Evolutionary conservation across 2,888 invertebrate species (phyloP), one percentile per base, ranked within the genome.

Genomic region (Eupithecia exiguata): DNA sequence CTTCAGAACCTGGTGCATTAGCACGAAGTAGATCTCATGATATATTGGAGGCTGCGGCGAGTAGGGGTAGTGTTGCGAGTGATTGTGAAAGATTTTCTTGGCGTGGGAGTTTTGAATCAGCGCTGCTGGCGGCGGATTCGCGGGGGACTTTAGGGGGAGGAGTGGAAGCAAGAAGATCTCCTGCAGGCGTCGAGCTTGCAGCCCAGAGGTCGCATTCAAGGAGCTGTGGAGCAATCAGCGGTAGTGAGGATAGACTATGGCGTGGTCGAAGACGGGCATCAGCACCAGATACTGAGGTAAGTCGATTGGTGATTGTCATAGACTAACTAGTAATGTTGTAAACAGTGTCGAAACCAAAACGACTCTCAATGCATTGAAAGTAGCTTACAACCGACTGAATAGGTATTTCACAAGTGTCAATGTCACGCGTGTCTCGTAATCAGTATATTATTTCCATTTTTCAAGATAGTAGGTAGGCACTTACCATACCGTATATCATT

Each of bases 71-170:
- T 84, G 97, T 97, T 86, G 96, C 97, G 71, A 98, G 97, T 94
- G 98, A 98, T 87, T 97, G 97, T 94, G 98, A 98, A 88, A 95
- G 98, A 80, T 98, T 98, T 91, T 97, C 97, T 84, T 98, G 98
- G 98, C 96, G 98, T 77, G 98, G 98, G 81, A 98, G 98, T 92
- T 98, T 98, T 90, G 98, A 98, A 88, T 98, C 98, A n/a, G 97
- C 98, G 62, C 93, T 98, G 74, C 95, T 98, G 91, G 98, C 98
- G 16, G 97, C 97, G 2, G 98, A 98, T 89, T 98, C 97, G 12
- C 95, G 98, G 81, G 97, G 97, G 61, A 97, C 97, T 82, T 90
- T 97, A 74, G 96, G 96, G 46, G 96, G 96, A 9, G 97, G 97
- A 5, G 97, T 97, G 78, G 95, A 97, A 82, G 97, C 97, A 16